Conservation (phyloP, 2,113 vertebrate genomes). For the Prinia subflava region DNA sequence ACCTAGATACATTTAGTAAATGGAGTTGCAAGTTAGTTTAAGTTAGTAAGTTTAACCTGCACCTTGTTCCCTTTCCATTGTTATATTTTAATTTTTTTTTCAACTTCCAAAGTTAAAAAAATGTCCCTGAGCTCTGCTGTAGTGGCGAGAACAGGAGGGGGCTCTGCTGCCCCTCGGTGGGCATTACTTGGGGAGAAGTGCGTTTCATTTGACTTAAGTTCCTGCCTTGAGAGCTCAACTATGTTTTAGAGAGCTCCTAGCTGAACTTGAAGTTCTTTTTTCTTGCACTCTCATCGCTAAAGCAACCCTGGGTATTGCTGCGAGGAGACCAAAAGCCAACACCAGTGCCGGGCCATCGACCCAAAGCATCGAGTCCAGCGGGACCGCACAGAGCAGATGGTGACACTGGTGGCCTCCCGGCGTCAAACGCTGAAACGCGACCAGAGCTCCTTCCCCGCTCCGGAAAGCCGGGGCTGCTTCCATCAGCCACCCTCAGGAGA, state of each 20-base stretch:
- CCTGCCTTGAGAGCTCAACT: not conserved
- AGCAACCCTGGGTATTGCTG: fast-evolving
- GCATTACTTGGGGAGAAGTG: too few relatives aligned
- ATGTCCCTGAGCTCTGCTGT: not conserved
- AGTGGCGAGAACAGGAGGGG: not conserved
- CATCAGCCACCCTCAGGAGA: too few relatives aligned
- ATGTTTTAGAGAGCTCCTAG: not conserved
- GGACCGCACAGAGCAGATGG: fast-evolving
- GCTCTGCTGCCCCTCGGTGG: not conserved
- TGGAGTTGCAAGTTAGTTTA: not conserved
- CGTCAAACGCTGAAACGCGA: too few relatives aligned
- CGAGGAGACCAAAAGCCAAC: not conserved
- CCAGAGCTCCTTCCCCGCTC: too few relatives aligned
- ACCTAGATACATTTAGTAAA: too few relatives aligned
- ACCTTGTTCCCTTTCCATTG: not conserved
- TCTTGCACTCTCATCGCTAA: not conserved
- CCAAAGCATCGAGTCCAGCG: not conserved
- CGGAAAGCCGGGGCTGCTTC: not conserved
- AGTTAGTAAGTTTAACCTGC: not conserved
- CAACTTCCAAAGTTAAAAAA: not conserved
- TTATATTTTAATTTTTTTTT: too few relatives aligned
- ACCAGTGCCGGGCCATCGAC: fast-evolving
- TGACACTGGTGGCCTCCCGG: not conserved
- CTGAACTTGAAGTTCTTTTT: not conserved
- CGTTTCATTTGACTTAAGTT: not conserved